Evolutionary conservation across 1,140 invertebrate species (phyloP), one percentile per base, ranked within the genome.

Genomic region (Drosophila sucinea): DNA sequence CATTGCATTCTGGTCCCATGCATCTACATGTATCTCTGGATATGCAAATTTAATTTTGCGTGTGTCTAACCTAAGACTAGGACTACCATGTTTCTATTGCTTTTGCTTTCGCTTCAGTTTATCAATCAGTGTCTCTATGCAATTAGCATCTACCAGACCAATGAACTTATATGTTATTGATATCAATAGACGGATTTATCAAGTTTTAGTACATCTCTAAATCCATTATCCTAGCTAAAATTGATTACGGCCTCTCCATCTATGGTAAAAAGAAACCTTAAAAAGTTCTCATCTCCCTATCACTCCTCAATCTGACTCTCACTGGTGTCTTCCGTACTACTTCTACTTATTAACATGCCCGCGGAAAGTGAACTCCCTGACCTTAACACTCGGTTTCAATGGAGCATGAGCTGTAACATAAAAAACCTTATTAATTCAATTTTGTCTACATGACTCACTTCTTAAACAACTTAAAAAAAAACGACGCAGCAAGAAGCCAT

Each of bases 91-190:
- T 35, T 3, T 2, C 40, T 76, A 86, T 51, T 83, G 84, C 29
- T 89, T 77, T 55, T 89, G 83, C 47, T 87, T 89, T 56, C 73
- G 70, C 64, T 79, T 81, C 81, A 98, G 93, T 90, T 96, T 96
- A 54, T 96, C 94, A 77, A 98, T 96, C 85, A 98, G 95, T 77
- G 94, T 95, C 68, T 96, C 95, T 75, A 98, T 96, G 94, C 96
- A 96, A 73, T 96, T 95, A 11, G 96, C 95, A 81, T 98, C 97
- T 11, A 96, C 95, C 29, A 98, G 91, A 0, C 98, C 98, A 82
- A 98, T 96, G 92, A 99, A 98, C 92, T 17, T 17, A 17, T 17
- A 17, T 17, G 17, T 17, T 17, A 17, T 17, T 17, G 17, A 17
- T 17, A 17, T 17, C 17, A 17, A 17, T 17, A 17, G 17, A 17